These are phyloP conservation scores for Drosophila tsacasi DNA, from an alignment of 1,140 invertebrate genomes.

Conservation along the genomic window DNA sequence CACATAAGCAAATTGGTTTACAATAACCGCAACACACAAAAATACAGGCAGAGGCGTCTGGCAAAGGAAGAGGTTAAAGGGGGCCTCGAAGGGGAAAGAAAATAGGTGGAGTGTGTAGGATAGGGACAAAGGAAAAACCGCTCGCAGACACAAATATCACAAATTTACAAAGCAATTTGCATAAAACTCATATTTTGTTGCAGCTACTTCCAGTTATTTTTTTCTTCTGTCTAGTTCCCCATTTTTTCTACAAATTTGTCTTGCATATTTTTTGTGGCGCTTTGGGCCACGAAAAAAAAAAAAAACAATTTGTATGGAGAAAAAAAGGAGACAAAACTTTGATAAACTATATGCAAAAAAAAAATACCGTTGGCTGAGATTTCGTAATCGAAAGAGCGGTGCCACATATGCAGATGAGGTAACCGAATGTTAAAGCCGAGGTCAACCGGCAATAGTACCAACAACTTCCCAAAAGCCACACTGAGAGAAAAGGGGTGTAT, in stretches of 20 bases:
- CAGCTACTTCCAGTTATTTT: slow-evolving; percentile 57
- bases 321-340: slow-evolving; percentile 36
- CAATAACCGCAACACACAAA: slow-evolving; percentile 62
- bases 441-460: slow-evolving; percentile 74
- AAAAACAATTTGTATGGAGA: slow-evolving; percentile 72
- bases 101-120: slow-evolving; percentile 25
- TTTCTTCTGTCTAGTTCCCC: slow-evolving; percentile 43
- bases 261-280: slow-evolving; percentile 31
- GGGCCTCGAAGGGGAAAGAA: background rate
- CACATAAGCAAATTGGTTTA: slow-evolving; percentile 80
- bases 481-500: background rate
- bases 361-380: slow-evolving; percentile 25
- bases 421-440: slow-evolving; percentile 55
- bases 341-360: slow-evolving; percentile 36
- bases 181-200: slow-evolving; percentile 77
- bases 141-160: slow-evolving; percentile 73
- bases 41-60: slow-evolving; percentile 25
- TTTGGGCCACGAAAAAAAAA: slow-evolving; percentile 34
- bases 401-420: slow-evolving; percentile 68
- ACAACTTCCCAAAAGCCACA: background rate
- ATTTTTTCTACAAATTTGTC: slow-evolving; percentile 39
- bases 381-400: slow-evolving; percentile 64
- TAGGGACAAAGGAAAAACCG: slow-evolving; percentile 52
- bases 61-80: background rate
- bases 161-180: slow-evolving; percentile 80